Percentiles rank a stretch among this genome's conserved stretches.
Conservation (phyloP, 2,113 vertebrate genomes). For the Spea bombifrons region DNA sequence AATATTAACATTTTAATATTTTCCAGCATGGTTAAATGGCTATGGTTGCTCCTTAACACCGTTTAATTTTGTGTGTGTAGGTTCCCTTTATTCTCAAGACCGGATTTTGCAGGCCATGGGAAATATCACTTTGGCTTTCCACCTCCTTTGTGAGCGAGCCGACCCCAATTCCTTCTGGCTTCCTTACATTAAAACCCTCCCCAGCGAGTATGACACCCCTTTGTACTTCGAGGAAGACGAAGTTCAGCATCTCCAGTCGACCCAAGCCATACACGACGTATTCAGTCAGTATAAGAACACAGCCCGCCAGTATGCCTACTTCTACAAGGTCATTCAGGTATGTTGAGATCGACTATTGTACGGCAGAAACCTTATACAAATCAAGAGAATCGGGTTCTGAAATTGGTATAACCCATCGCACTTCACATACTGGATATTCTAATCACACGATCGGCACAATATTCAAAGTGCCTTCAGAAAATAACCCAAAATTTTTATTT, state of each 20-base stretch:
- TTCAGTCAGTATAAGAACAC: conserved; percentile 98
- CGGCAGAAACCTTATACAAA: no score
- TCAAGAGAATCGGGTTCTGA: no score
- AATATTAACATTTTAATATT: no score
- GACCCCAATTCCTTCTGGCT: conserved; percentile 84
- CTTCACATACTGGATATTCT: no score
- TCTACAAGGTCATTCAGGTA: conserved; percentile 96
- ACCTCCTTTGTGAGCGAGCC: conserved; percentile 89
- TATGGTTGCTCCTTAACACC: no score
- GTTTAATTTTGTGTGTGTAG: conserved; percentile 58
- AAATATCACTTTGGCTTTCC: conserved; percentile 92
- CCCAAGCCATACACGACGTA: conserved; percentile 90
- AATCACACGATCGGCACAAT: no score
- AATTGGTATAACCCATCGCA: no score
- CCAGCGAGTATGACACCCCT: conserved; percentile 87
- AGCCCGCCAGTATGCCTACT: conserved; percentile 95
- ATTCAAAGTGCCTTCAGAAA: no score
- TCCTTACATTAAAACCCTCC: conserved; percentile 93
- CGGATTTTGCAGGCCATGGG: conserved; percentile 97
- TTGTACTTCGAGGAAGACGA: conserved; percentile 93
- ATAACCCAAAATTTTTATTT: no score
- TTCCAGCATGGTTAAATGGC: no score
- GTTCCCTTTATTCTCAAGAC: conserved; percentile 88
- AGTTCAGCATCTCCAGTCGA: conserved; percentile 84
- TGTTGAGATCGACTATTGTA: conserved; percentile 35